phyloP scores from a whole-genome alignment of 2,797 vertebrate genomes.

The Antennarius maculatus region DNA sequence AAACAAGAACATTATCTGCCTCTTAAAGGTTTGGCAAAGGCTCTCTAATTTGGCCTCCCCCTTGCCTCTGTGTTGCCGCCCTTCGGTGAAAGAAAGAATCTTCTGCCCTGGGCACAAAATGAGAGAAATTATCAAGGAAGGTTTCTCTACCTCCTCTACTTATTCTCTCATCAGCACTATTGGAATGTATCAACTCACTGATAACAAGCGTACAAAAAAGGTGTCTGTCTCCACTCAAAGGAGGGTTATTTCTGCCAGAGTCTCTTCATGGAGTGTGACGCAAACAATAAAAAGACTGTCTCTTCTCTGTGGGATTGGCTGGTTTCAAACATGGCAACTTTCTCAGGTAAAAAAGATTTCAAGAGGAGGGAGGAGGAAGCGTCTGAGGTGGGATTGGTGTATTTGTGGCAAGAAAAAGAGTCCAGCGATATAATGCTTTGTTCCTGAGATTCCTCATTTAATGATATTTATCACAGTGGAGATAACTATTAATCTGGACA shows the following conservation, averaged over 20 bases:
- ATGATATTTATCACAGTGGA: slow-evolving; percentile 53
- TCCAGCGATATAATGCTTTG: slow-evolving; percentile 12
- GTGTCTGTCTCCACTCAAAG: slow-evolving; percentile 32
- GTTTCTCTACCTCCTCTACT: slow-evolving; percentile 29
- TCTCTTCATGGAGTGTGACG: slow-evolving; percentile 56
- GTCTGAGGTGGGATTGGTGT: slow-evolving; percentile 28
- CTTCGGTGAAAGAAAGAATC: slow-evolving; percentile 38
- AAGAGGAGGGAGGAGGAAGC: slow-evolving; percentile 24
- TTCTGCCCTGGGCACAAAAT: slow-evolving; percentile 27
- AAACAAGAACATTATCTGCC: slow-evolving; percentile 81
- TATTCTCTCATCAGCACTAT: slow-evolving; percentile 42
- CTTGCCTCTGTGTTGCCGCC: slow-evolving; percentile 48
- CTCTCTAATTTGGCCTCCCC: slow-evolving; percentile 74
- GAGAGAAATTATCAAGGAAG: slow-evolving; percentile 30
- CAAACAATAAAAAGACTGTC: slow-evolving; percentile 60
- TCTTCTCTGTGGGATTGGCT: slow-evolving; percentile 37
- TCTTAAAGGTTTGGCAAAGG: slow-evolving; percentile 75
- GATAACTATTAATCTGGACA: slow-evolving; percentile 38
- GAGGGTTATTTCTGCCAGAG: slow-evolving; percentile 28
- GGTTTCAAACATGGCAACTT: slow-evolving; percentile 43
- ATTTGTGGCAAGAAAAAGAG: slow-evolving; percentile 38
- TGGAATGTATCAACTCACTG: slow-evolving; percentile 61
- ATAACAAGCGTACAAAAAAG: slow-evolving; percentile 43
- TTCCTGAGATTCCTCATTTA: slow-evolving; percentile 38
- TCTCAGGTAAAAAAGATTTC: slow-evolving; percentile 31